Evolutionary conservation across 2,797 vertebrate species (phyloP).

Genomic region (Pangasius mekongensis): DNA sequence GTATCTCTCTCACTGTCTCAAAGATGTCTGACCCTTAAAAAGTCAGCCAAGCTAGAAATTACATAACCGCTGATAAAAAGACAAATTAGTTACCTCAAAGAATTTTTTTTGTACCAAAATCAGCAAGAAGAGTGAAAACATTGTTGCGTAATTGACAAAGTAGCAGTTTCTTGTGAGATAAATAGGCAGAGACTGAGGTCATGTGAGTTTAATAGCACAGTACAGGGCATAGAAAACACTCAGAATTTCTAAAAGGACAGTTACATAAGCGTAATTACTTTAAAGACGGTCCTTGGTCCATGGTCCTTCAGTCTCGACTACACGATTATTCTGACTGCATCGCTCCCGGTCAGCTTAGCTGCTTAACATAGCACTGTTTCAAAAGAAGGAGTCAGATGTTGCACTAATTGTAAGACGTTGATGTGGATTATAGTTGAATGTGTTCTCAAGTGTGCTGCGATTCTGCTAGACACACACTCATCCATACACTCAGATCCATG

Average conservation of each 20-base stretch:
- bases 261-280: slow-evolving; percentile 34
- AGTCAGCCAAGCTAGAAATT: slow-evolving; percentile 29
- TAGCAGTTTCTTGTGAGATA: slow-evolving; percentile 15
- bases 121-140: not conserved
- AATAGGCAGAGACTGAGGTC: not conserved
- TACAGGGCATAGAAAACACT: not conserved
- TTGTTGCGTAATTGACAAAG: not conserved
- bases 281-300: not conserved
- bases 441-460: slow-evolving; percentile 12
- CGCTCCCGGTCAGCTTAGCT: slow-evolving; percentile 13
- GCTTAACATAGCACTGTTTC: slow-evolving; percentile 31
- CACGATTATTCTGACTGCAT: slow-evolving; percentile 27
- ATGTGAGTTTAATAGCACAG: slow-evolving; percentile 1
- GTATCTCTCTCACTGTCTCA: not conserved
- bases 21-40: slow-evolving; percentile 23
- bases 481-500: slow-evolving; percentile 4
- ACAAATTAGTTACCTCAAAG: not conserved
- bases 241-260: slow-evolving; percentile 13
- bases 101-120: not conserved
- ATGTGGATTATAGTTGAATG: slow-evolving; percentile 16
- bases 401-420: slow-evolving; percentile 12
- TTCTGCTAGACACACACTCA: slow-evolving; percentile 1
- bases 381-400: slow-evolving; percentile 18
- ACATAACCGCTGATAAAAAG: slow-evolving; percentile 35
- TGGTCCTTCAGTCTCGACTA: not conserved